Conservation (phyloP, 92 coral and sea anemone genomes). For the Siderastrea radians region DNA sequence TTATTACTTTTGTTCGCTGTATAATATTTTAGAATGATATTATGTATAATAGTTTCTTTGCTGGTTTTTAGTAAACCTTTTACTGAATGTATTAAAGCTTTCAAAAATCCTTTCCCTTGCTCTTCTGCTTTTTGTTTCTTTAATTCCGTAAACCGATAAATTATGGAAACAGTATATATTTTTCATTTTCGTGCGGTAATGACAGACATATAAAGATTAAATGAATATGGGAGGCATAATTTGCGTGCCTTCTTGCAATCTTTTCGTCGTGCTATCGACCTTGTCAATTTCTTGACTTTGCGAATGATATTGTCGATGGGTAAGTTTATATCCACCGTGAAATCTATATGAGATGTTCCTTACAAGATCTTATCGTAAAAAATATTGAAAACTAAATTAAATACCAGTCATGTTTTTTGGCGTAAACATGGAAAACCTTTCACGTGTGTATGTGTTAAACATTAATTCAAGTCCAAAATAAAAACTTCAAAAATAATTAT, state of each 20-base stretch:
- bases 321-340: not conserved
- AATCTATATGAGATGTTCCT: not conserved
- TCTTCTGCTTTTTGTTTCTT: conserved; percentile 8
- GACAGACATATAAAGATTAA: conserved; percentile 19
- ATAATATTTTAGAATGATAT: not conserved
- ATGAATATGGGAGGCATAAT: not conserved
- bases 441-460: not conserved
- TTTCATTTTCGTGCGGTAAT: conserved; percentile 17
- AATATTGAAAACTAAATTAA: not conserved
- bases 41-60: not conserved
- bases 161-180: conserved; percentile 14
- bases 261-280: conserved; percentile 16
- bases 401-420: not conserved
- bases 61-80: not conserved
- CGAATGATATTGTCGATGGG: too few species aligned
- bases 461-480: not conserved
- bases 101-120: not conserved
- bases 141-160: not conserved
- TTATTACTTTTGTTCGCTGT: conserved; percentile 24
- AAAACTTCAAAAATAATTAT: not conserved
- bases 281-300: not conserved
- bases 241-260: conserved; percentile 7
- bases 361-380: not conserved
- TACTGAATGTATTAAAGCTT: not conserved
- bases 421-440: not conserved